Base-by-base conservation (phyloP, 2,888 invertebrate genomes). In the Nomada ferruginata region DNA sequence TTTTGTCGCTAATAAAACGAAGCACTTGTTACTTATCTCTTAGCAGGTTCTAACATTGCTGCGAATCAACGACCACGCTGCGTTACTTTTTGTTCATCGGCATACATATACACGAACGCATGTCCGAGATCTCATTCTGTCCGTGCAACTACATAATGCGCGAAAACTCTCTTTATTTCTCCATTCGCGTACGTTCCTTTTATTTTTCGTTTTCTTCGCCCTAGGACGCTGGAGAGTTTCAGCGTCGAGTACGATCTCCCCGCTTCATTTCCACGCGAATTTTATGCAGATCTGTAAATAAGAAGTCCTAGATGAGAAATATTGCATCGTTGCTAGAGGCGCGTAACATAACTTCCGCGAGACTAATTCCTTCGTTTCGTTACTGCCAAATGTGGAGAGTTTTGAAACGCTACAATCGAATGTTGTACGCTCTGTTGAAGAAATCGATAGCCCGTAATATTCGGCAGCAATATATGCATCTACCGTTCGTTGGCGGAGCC, bases 291-390 rank as follows among this genome's bases (percentile, higher is more conserved):
- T 36, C 26, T 65, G 57, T 72, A 63, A 42, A 68, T 66, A 63
- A 42, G 7, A n/a, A 23, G 2, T 36, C 10, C 4, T 72, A 64
- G 63, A 26, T 23, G 15, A 70, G n/a, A 42, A 20, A 60, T 11
- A 18, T 65, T 53, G 44, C 57, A 36, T 64, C 20, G 44, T 52
- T 57, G 29, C 9, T 60, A 77, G 44, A 59, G 36, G 11, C 55
- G 57, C 47, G 20, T 68, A 59, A 15, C 47, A 66, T 53, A 47
- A 77, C 4, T 53, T 71, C 50, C 44, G 53, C 57, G 23, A 59
- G 44, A 79, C 69, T 70, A 72, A 79, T 74, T 81, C 50, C 71
- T 75, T 80, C 29, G 59, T 82, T 82, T 82, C 70, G 70, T 71
- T 75, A 80, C 82, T 80, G 82, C 80, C 82, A 79, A 75, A 79